Evolutionary conservation across 2,113 vertebrate species (phyloP), one percentile per base, ranked within the genome.

Genomic region (Antechinus flavipes): DNA sequence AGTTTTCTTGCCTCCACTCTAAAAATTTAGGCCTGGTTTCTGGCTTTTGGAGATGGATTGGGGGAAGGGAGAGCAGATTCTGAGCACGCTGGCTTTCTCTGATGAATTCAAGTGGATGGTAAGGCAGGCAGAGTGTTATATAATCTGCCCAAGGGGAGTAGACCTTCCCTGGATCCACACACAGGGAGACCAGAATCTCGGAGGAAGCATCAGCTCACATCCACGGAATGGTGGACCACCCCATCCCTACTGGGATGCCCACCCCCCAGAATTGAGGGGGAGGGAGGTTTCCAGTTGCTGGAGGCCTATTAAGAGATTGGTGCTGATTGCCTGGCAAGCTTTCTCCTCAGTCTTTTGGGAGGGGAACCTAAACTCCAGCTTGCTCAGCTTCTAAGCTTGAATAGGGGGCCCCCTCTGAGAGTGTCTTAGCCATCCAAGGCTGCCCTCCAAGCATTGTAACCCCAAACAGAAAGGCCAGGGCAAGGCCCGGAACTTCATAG

Each of bases 101-200:
- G 35, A 84, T 84, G 68, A 84, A 84, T 84, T 84, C 68, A 84
- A 84, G n/a, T 84, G 68, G 68, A 84, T 84, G 68, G 61, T 76
- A n/a, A 76, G 61, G 61, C 61, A 76, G 8, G n/a, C 68, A 42
- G 68, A 35, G 68, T 84, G 68, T 84, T 84, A 84, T 42, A 84
- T 84, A 84, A 84, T 84, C 68, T 84, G 11, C 68, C 68, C 68
- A 42, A 84, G 68, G 68, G 68, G 68, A 84, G n/a, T 7, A 84
- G 68, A 84, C 68, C 68, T 84, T 84, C 68, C 35, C 16, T 42
- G 68, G n/a, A 84, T 84, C 68, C n/a, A 84, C 68, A 42, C 35
- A 35, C 35, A 42, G 68, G 68, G 68, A 84, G n/a, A n/a, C 68
- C 68, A 84, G 68, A 84, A 42, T 84, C 19, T 8, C 42, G 35